Base-by-base conservation (phyloP, 1,140 invertebrate species). In the Hirudo medicinalis region DNA sequence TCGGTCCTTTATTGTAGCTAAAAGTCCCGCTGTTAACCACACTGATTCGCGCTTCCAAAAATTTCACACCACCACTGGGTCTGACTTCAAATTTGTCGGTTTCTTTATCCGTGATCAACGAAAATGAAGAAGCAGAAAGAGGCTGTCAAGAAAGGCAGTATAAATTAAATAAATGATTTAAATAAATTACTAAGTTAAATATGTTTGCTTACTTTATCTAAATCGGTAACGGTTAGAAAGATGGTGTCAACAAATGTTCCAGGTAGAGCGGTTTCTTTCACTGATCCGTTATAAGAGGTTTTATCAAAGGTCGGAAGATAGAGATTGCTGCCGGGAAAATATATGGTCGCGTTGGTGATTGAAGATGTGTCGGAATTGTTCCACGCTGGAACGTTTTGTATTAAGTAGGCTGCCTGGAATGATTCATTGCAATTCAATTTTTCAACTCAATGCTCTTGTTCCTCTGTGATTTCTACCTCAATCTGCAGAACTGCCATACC, bases 181-280 rank as follows among this genome's bases (percentile, higher is more conserved):
- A n/a, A 15, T 60, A 60, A 63, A 19, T 32, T 49, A 49, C 11
- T 49, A 49, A 63, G 19, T 25, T 32, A 2, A 63, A 25, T 63
- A 2, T 63, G 8, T 63, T 63, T 32, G 19, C 9, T 63, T 63
- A 22, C 57, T n/a, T 32, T 63, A 32, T 63, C 57, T 22, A 9
- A 5, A 15, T 63, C 57, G 11, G 57, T 63, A 0, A 63, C 57
- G 22, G 57, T 63, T 22, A 63, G 11, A 63, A 63, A 63, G 9
- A 63, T 22, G 29, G 22, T 63, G 8, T 63, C 57, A 22, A 63
- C 57, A n/a, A 63, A 63, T 25, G 57, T 63, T 3, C 29, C 29
- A 25, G 57, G 57, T 11, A 32, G 57, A 15, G 57, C 57, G 19
- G 57, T 63, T 32, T 63, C 57, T 63, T 63, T 63, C 22, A 63